Evolutionary conservation across 2,888 invertebrate species (phyloP), one percentile per base, ranked within the genome.

Genomic region (Hemaris fuciformis): DNA sequence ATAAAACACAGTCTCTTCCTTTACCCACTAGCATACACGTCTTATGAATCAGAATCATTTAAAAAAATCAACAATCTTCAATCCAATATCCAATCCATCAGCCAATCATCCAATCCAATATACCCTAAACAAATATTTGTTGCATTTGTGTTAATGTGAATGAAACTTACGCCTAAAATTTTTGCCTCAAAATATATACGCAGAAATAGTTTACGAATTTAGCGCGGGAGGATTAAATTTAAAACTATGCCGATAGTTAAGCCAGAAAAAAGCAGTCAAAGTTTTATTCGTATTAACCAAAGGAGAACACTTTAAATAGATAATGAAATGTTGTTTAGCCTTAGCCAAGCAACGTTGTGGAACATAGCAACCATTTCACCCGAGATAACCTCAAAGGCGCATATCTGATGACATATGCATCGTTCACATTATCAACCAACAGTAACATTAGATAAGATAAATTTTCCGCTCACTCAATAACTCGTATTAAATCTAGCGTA

Each of bases 381-480:
- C 58, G 10, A 57, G 81, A 83, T 83, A 82, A 80, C 80, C 80
- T 61, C 31, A 45, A 57, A 46, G 15, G 38, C 62, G 46, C 57
- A 56, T 60, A 59, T 61, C 69, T 48, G 63, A 56, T 53, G 53
- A 61, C 31, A 34, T 46, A 61, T 31, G 61, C 45, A 61, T 22
- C 43, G 42, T 34, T 45, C 25, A 56, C 46, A 59, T 43, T 34
- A 46, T 71, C 77, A 79, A 74, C 72, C 73, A 64, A 63, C 72
- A 74, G 78, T 74, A 79, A 81, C 70, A 70, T 25, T 58, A 48
- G 87, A 86, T 87, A 84, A 87, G 84, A 85, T 84, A 86, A 83
- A 82, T 81, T 83, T 82, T 86, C 81, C 80, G 77, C 73, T 72
- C 64, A 69, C 8, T 25, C 34, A 48, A 38, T 38, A 59, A 59